phyloP scores from a whole-genome alignment of 2,888 invertebrate species.

The Polydrusus pterygomalis region DNA sequence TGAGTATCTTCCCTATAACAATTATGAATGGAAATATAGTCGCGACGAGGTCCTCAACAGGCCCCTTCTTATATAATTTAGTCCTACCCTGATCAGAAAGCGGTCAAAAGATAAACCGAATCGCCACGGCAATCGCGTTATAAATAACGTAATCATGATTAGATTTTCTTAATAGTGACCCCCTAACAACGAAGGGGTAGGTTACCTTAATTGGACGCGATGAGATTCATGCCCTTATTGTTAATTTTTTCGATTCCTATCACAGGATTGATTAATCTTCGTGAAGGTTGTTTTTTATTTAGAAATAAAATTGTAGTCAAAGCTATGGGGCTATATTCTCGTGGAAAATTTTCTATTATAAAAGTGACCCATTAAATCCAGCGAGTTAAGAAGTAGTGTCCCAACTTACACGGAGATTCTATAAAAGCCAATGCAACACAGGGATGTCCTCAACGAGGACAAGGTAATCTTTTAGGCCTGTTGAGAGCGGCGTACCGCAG shows the following conservation, averaged over 20 bases:
- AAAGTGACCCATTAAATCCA: too few relatives aligned
- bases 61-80: neutral
- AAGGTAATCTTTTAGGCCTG: too few relatives aligned
- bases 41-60: too few relatives aligned
- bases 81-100: constrained; percentile 38
- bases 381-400: too few relatives aligned
- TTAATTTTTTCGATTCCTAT: constrained; percentile 57
- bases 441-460: too few relatives aligned
- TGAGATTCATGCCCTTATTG: constrained; percentile 55
- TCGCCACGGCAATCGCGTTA: constrained; percentile 48
- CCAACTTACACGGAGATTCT: too few relatives aligned
- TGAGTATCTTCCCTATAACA: too few relatives aligned
- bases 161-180: constrained; percentile 57
- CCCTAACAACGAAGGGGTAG: constrained; percentile 60
- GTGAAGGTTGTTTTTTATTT: constrained; percentile 26
- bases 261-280: constrained; percentile 56
- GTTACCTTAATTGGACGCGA: constrained; percentile 59
- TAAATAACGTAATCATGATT: constrained; percentile 59
- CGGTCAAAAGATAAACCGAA: constrained; percentile 49
- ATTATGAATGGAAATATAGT: too few relatives aligned
- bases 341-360: too few relatives aligned
- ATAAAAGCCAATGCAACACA: too few relatives aligned
- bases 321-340: too few relatives aligned
- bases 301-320: constrained; percentile 9
- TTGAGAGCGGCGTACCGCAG: too few relatives aligned